Base-by-base conservation (phyloP, 2,113 vertebrate genomes). In the Crotalus viridis region DNA sequence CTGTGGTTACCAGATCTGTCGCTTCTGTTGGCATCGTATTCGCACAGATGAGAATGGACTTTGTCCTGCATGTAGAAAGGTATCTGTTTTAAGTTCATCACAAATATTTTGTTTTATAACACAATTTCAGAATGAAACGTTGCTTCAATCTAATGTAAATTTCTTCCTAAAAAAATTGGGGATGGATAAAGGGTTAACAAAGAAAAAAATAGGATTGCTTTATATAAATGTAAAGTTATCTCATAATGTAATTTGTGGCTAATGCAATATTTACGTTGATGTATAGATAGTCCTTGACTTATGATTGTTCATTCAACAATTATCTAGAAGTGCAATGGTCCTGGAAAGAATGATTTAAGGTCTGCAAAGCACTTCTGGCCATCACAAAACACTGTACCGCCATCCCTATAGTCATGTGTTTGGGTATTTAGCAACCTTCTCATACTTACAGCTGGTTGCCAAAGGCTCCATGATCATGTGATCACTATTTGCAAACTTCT, bases 21-120 rank as follows among this genome's bases (percentile, higher is more conserved):
- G 99, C 96, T 99, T 99, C 97, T 99, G 99, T 98, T 99, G 99
- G 99, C 99, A 99, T 97, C 98, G 99, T 97, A 99, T 99, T 96
- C 99, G 99, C 97, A 99, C 99, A 98, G 99, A 99, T 94, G 99
- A 99, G 97, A 99, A 99, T 91, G 99, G 99, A 95, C 99, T 99
- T 96, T 99, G 99, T 97, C 99, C 99, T 96, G 99, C 99, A 96
- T 99, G 99, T 97, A 99, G 99, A 99, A 99, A 99, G 99, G 99
- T 99, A 97, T 96, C 92, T 96, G 55, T 91, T 81, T 96, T 95
- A 89, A 90, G 5, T 90, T 0, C 93, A 46, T 56, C 74, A 6
- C 92, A 89, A 43, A 94, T 94, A 33, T 69, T 91, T 89, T 95
- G 94, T 64, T 48, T 0, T 93, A 96, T 87, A 89, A 88, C n/a